These are phyloP conservation scores for Eupithecia dodoneata DNA, from an alignment of 2,888 invertebrate species.

Conservation along the genomic window DNA sequence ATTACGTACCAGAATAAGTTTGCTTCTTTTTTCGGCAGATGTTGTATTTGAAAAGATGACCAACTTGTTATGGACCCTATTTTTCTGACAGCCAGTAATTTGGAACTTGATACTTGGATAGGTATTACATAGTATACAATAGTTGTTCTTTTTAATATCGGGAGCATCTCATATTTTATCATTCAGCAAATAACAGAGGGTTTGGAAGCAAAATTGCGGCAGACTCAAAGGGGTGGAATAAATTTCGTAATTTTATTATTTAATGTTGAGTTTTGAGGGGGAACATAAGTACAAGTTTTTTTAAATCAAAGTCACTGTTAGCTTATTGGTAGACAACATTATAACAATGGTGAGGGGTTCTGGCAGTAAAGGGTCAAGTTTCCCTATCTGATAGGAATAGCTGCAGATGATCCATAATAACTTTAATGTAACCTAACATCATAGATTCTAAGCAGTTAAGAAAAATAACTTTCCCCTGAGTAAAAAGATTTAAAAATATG, in stretches of 20 bases:
- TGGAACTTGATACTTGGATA: constrained; percentile 23
- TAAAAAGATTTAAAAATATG: no score
- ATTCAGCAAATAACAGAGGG: constrained; percentile 18
- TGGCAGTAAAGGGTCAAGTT: not conserved
- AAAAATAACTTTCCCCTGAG: no score
- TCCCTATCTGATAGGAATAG: not conserved
- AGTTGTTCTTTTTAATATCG: constrained; percentile 17
- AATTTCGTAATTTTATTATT: constrained; percentile 18
- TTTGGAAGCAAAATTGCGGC: constrained; percentile 10
- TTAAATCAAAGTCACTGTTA: constrained; percentile 17
- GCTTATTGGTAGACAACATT: constrained; percentile 8
- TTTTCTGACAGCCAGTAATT: constrained; percentile 23
- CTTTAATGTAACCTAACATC: not conserved
- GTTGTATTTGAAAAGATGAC: constrained; percentile 16
- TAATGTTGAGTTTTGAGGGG: constrained; percentile 8
- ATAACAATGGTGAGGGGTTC: not conserved
- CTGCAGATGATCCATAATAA: not conserved
- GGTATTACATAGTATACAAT: not conserved
- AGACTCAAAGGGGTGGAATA: constrained; percentile 25
- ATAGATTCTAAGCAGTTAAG: no score
- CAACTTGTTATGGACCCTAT: not conserved
- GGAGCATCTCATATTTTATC: constrained; percentile 16
- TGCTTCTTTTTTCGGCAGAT: constrained; percentile 18
- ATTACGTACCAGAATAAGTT: constrained; percentile 26
- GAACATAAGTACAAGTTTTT: constrained; percentile 1